A percentile compares a stretch with the other conserved stretches of the same genome.
phyloP scores from a whole-genome alignment of 2,888 invertebrate species.

The Scelioninae gen. 2 region DNA sequence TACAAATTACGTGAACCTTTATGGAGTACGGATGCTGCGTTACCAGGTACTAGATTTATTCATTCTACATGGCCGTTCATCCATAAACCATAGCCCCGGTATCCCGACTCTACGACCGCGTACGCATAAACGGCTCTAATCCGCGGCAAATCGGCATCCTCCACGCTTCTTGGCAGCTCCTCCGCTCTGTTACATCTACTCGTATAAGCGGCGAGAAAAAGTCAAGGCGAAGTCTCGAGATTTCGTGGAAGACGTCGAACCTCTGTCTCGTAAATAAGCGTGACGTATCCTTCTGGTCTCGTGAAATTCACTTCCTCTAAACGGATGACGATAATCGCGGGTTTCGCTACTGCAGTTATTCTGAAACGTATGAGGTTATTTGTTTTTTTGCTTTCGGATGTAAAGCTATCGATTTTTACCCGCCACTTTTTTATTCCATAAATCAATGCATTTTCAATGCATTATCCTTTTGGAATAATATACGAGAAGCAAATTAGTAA shows the following conservation, averaged over 20 bases:
- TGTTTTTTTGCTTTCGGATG: background rate
- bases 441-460: too few relatives aligned
- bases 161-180: slow-evolving; percentile 58
- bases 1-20: slow-evolving; percentile 36
- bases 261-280: slow-evolving; percentile 53
- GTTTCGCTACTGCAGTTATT: slow-evolving; percentile 27
- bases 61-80: slow-evolving; percentile 64
- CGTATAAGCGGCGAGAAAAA: slow-evolving; percentile 51
- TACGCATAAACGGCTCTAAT: slow-evolving; percentile 62
- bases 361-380: background rate
- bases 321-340: slow-evolving; percentile 37
- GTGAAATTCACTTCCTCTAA: slow-evolving; percentile 50
- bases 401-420: too few relatives aligned
- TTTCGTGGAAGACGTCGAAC: slow-evolving; percentile 60
- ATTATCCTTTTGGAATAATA: too few relatives aligned
- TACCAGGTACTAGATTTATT: slow-evolving; percentile 62
- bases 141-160: slow-evolving; percentile 63
- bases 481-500: too few relatives aligned
- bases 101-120: slow-evolving; percentile 51
- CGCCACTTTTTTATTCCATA: too few relatives aligned
- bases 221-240: slow-evolving; percentile 50
- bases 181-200: slow-evolving; percentile 55
- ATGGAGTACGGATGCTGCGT: slow-evolving; percentile 57
- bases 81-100: slow-evolving; percentile 62
- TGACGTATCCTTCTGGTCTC: slow-evolving; percentile 47